Evolutionary conservation across 2,888 invertebrate species (phyloP), one percentile per base, ranked within the genome.

Genomic region (Metellina segmentata): DNA sequence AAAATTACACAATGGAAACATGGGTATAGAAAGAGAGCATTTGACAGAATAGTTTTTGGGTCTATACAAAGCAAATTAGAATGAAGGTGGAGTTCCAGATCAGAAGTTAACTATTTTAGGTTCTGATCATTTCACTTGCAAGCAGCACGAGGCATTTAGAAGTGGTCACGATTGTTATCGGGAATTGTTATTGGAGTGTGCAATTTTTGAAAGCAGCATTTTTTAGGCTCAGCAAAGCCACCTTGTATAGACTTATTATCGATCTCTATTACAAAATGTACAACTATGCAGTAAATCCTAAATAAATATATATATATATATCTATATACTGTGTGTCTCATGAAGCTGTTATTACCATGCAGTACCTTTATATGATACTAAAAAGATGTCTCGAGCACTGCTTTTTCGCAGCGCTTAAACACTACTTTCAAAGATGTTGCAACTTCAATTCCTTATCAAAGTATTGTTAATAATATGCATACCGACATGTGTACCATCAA

Each of bases 381-480:
- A 81, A 61, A 88, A 82, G 69, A 91, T 69, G 85, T 79, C 74
- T 78, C 53, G 53, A 51, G 85, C 91, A 87, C 88, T 86, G 90
- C 86, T 91, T 91, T 89, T 91, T 88, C 78, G 91, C 88, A 79
- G 88, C 11, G 91, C 83, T 34, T n/a, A n/a, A 49, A 75, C 81
- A 81, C 75, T 81, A 77, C 77, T 85, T 82, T 91, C 69, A 88
- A 85, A 79, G 88, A 88, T 88, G 88, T 92, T 81, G 83, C 87
- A 83, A 91, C 87, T 91, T 91, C 91, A 91, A 88, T 92, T 92
- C 91, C 91, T 85, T 89, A 89, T 92, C 91, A 92, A 92, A 92
- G 91, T 92, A 92, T 89, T 92, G 89, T 89, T 92, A 88, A 91
- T 83, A 70, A 82, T 78, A 91, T 86, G 82, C 78, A 87, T 91